Base-by-base conservation (phyloP, 2,113 vertebrate genomes). In the Oreochromis spilurus region DNA sequence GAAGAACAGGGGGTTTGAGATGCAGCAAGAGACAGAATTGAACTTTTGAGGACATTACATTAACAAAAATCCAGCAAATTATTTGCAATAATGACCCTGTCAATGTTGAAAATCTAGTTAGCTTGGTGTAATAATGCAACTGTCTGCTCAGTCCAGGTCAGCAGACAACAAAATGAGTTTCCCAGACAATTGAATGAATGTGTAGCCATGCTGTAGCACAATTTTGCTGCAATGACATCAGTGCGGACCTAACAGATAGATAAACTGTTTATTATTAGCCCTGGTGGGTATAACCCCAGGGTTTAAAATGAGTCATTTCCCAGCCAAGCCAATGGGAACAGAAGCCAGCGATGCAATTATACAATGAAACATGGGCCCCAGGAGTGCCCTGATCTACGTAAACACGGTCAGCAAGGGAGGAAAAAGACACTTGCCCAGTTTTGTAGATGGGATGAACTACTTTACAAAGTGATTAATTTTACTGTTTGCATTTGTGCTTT, bases 281-380 rank as follows among this genome's bases (percentile, higher is more conserved):
- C 54, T 7, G 85, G 38, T 87, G 78, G 58, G 43, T 87, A 52
- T 67, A 78, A 84, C 87, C 29, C 58, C 53, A n/a, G 83, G 72
- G 45, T 87, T 84, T 78, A 50, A 87, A 89, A 86, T 58, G 38
- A 91, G 84, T 88, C 34, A 87, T 90, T 91, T 90, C 86, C 90
- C 88, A 87, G 82, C 43, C 9, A 67, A 38, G 29, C 43, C 85
- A 87, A 57, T 84, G 91, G 87, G 87, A 90, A 83, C 82, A 87
- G 62, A 86, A 88, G 79, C 82, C 82, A 82, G 81, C 48, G 21
- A 84, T 53, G 29, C 16, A 84, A 86, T 93, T 85, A 90, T 14
- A 72, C 65, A 43, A 48, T 84, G 48, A 87, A 82, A 83, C 80
- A 92, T 53, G 45, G 82, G 86, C 81, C 89, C 83, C 93, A 17